These are phyloP conservation scores for Linurgus olivaceus DNA, from an alignment of 2,797 vertebrate genomes.

Conservation along the genomic window DNA sequence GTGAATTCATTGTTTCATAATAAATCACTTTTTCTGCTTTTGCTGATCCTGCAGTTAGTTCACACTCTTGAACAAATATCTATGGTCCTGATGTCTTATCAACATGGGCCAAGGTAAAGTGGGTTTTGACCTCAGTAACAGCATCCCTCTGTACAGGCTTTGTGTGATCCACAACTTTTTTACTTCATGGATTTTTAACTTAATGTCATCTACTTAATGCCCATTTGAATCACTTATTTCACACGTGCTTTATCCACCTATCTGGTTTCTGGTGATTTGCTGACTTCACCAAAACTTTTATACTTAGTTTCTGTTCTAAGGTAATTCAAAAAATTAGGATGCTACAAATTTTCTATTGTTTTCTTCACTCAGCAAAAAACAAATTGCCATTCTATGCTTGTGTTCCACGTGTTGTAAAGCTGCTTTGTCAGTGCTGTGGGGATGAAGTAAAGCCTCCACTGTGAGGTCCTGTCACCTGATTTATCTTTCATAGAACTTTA, in stretches of 20 bases:
- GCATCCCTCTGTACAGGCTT: neutral
- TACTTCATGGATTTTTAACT: constrained; percentile 6
- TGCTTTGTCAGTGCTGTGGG: neutral
- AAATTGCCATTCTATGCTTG: accelerated
- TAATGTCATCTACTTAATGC: neutral
- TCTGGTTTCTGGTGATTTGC: neutral
- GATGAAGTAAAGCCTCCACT: neutral
- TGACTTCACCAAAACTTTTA: neutral
- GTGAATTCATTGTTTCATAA: constrained; percentile 35
- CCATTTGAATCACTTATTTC: neutral
- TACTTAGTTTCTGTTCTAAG: neutral
- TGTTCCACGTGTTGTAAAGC: neutral
- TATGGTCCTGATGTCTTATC: neutral
- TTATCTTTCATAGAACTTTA: neutral
- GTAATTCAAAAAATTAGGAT: neutral
- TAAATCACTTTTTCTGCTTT: constrained; percentile 12
- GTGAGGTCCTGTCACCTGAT: neutral
- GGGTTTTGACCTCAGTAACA: constrained; percentile 15
- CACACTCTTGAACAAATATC: neutral
- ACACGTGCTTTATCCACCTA: neutral
- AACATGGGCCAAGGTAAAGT: neutral
- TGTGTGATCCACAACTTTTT: neutral
- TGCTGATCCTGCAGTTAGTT: constrained; percentile 36
- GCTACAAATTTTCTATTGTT: neutral
- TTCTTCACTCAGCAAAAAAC: neutral